A percentile compares a stretch with the other conserved stretches of the same genome.
Conservation (phyloP, 2,113 vertebrate genomes). For the Macquaria ambigua region DNA sequence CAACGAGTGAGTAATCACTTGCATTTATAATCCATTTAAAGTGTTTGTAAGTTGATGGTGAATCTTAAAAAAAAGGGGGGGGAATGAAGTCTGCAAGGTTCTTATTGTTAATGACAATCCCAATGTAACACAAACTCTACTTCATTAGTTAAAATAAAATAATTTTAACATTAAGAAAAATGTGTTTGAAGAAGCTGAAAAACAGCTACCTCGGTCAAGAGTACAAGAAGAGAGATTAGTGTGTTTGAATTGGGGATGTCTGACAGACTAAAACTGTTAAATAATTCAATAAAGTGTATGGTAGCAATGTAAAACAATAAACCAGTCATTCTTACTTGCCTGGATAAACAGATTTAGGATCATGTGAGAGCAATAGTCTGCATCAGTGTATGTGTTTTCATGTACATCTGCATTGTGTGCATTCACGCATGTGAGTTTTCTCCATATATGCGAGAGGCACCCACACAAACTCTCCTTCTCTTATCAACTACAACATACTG, state of each 20-base stretch:
- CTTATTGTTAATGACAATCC: background rate
- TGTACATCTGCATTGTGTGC: background rate
- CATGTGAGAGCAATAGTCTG: background rate
- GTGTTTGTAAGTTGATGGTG: background rate
- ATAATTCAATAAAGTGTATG: background rate
- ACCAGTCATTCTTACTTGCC: background rate
- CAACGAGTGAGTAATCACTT: background rate
- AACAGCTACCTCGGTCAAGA: too few relatives aligned
- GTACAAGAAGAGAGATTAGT: background rate
- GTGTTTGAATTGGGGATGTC: background rate
- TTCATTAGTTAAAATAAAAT: background rate
- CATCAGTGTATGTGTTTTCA: background rate
- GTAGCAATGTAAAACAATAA: background rate
- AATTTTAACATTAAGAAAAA: background rate
- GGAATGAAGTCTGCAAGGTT: background rate
- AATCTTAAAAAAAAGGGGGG: background rate
- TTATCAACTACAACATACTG: slow-evolving; percentile 33
- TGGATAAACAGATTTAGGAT: background rate
- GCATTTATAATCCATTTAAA: background rate
- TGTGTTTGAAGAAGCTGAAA: background rate
- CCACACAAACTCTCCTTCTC: slow-evolving; percentile 19
- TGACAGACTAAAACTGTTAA: background rate
- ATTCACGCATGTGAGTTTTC: background rate
- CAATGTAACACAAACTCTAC: background rate
- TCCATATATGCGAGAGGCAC: background rate